Conservation (phyloP, 2,888 invertebrate species). For the Linnaemya vulpina region DNA sequence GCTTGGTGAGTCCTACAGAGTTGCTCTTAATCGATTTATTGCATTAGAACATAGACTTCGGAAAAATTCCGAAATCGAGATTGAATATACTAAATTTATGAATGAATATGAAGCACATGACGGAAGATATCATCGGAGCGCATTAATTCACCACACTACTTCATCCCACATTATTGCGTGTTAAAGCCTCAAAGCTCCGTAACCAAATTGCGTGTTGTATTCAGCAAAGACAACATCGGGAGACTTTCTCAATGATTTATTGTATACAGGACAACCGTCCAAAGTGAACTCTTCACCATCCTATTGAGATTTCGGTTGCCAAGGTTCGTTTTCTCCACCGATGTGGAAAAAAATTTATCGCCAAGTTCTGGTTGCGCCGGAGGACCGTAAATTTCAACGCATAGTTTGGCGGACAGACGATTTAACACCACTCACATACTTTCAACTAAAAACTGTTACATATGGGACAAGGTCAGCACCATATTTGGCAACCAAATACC, state of each 20-base stretch:
- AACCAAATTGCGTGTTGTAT: not conserved
- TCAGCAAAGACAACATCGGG: not conserved
- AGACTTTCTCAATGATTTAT: no score
- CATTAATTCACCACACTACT: not conserved
- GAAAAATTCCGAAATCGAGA: not conserved
- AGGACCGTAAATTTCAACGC: not conserved
- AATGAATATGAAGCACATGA: not conserved
- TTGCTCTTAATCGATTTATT: not conserved
- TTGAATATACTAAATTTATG: not conserved
- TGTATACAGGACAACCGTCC: no score
- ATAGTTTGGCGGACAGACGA: no score
- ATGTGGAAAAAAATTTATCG: no score
- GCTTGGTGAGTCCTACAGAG: not conserved
- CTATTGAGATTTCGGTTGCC: no score
- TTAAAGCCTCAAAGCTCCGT: not conserved
- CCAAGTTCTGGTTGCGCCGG: not conserved
- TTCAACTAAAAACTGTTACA: not conserved
- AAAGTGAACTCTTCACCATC: not conserved
- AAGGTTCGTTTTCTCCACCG: no score
- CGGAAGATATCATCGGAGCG: not conserved
- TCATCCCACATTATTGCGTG: conserved; percentile 6
- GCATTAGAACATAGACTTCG: not conserved
- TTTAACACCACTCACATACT: not conserved
- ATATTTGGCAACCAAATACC: no score
- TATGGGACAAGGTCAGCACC: not conserved